Evolutionary conservation across 2,888 invertebrate species (phyloP).

Genomic region (Adelphocoris suturalis): DNA sequence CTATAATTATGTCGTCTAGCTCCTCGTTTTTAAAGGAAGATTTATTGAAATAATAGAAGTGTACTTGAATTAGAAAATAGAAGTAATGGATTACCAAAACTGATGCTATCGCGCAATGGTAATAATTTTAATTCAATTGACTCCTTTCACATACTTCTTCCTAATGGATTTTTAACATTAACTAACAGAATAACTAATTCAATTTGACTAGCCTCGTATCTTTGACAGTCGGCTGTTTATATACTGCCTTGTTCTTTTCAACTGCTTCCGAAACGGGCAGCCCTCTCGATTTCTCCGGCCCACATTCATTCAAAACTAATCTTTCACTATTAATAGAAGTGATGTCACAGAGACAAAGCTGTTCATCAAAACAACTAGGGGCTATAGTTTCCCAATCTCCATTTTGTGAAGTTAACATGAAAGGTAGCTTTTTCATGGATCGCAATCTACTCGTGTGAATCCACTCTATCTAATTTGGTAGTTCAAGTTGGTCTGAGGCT

Average conservation of each 20-base stretch:
- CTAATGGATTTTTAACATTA: neutral
- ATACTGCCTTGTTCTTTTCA: slow-evolving; percentile 12
- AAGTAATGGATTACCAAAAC: neutral
- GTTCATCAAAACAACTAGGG: neutral
- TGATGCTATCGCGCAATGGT: neutral
- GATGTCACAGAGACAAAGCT: neutral
- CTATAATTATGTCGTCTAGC: too few relatives aligned
- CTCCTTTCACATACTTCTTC: neutral
- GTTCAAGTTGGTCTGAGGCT: too few relatives aligned
- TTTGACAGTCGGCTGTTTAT: slow-evolving; percentile 37
- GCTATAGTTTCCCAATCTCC: neutral
- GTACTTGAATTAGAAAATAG: neutral
- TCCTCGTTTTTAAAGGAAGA: too few relatives aligned
- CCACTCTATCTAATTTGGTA: too few relatives aligned
- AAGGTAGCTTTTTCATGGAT: too few relatives aligned
- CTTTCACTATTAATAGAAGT: neutral
- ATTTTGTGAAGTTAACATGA: too few relatives aligned
- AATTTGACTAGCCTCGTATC: neutral
- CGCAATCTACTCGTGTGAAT: too few relatives aligned
- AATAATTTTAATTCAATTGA: neutral
- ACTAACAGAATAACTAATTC: slow-evolving; percentile 9
- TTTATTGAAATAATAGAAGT: too few relatives aligned
- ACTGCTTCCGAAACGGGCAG: neutral
- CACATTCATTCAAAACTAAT: neutral
- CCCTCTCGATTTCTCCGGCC: neutral